Evolutionary conservation across 2,888 invertebrate species (phyloP), one percentile per base, ranked within the genome.

Genomic region (Mythimna lalbum): DNA sequence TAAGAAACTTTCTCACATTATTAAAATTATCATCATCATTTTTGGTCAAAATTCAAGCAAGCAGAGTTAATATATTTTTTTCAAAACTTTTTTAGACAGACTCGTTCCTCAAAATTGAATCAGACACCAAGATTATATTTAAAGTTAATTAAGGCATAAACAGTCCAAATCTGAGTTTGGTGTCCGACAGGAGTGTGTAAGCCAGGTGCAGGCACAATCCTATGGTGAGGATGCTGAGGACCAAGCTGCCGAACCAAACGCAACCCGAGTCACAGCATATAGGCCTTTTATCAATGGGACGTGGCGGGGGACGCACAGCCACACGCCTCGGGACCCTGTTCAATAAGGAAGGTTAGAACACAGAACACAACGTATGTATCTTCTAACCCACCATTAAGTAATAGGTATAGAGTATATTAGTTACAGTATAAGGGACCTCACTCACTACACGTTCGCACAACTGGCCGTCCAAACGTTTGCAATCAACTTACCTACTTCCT

Each of bases 151-250:
- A 87, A 6, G 90, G 89, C 1, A 94, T 78, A 84, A 95, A 95
- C 7, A 95, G 53, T 19, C 93, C 92, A 77, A 95, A 95, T 66
- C 90, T 93, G 1, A 95, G 88, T 66, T 95, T 95, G 3, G 94
- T 92, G 3, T 91, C 89, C 5, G 89, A 82, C 43, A 95, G 83
- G 2, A 95, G 87, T 0, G 90, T 62, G 63, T 93, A 95, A 0
- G 94, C 95, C 27, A 87, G 92, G 73, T 91, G 94, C 68, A 94
- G 94, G 77, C 94, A 94, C 0, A 93, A 43, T 0, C 90, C 92
- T 6, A 95, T 88, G 2, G 91, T 89, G 0, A 84, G 0, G 6
- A 94, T 89, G 68, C 92, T 92, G 27, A 86, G 78, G 0, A 94
- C 71, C 1, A 95, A 70, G 2, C 93, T 74, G 63, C 89, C 90